A percentile compares a stretch with the other conserved stretches of the same genome.
Evolutionary conservation across 2,113 vertebrate species (phyloP).

Genomic region (Neogobius melanostomus): DNA sequence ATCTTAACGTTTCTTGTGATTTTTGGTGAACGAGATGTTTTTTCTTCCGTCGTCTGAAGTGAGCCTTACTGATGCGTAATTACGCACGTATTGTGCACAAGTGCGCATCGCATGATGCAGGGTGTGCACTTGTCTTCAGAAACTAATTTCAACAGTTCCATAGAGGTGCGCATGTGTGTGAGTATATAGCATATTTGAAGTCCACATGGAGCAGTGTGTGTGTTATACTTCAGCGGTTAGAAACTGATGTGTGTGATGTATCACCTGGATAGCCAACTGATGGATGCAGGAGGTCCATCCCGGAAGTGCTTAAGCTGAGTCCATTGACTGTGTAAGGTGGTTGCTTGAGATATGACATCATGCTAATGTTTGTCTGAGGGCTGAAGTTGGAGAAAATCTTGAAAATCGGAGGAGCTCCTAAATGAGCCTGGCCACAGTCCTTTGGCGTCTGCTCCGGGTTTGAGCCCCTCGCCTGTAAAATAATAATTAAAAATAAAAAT

Average conservation of each 20-base stretch:
- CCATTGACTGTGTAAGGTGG: constrained; percentile 99
- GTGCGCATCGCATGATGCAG: too few species aligned
- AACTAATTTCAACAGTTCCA: too few species aligned
- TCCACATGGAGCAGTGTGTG: too few species aligned
- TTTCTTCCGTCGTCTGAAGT: background rate
- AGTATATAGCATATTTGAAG: too few species aligned
- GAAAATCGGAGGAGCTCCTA: constrained; percentile 63
- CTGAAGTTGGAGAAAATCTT: constrained; percentile 80
- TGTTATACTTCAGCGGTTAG: constrained; percentile 40
- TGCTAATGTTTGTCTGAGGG: constrained; percentile 92
- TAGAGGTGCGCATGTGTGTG: too few species aligned
- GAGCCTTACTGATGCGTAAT: constrained; percentile 29
- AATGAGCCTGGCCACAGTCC: constrained; percentile 53
- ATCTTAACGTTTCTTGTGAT: background rate
- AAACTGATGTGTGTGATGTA: background rate
- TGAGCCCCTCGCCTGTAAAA: too few species aligned
- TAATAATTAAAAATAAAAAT: too few species aligned
- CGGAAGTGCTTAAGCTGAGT: constrained; percentile 95
- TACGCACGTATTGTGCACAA: constrained; percentile 18
- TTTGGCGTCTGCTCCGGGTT: background rate
- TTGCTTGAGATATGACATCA: constrained; percentile 99
- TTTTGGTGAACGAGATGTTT: too few species aligned
- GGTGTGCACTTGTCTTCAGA: too few species aligned
- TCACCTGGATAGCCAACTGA: constrained; percentile 98
- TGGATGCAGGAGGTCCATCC: constrained; percentile 97